A percentile compares a stretch with the other conserved stretches of the same genome.
These are phyloP conservation scores for Drosophila baimaii DNA, from an alignment of 1,140 invertebrate species.

Conservation along the genomic window DNA sequence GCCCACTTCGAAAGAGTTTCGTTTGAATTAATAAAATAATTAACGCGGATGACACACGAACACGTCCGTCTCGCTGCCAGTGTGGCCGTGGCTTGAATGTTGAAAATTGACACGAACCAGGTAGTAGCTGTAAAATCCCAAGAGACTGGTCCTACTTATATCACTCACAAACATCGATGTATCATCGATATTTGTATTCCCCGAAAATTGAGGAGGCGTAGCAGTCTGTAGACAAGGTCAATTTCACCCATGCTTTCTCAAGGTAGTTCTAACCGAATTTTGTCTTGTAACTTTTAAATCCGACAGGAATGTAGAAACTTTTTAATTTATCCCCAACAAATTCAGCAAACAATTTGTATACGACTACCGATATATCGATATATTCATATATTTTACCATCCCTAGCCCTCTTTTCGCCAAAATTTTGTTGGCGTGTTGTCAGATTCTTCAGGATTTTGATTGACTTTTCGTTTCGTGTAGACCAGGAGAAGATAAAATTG, in stretches of 20 bases:
- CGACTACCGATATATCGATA: not conserved
- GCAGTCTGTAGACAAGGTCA: too few species aligned
- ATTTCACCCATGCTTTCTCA: too few species aligned
- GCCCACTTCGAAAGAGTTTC: constrained; percentile 44
- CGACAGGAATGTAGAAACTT: too few species aligned
- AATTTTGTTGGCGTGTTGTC: constrained; percentile 78
- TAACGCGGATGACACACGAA: constrained; percentile 71
- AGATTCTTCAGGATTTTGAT: constrained; percentile 49
- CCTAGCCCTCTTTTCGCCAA: constrained; percentile 59
- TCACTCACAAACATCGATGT: not conserved
- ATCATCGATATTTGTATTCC: too few species aligned
- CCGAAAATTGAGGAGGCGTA: too few species aligned
- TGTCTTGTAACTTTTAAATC: too few species aligned
- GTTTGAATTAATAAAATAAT: constrained; percentile 71
- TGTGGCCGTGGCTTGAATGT: constrained; percentile 6
- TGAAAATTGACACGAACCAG: not conserved
- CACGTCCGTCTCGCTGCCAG: constrained; percentile 49
- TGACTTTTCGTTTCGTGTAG: constrained; percentile 47
- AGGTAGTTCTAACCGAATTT: too few species aligned
- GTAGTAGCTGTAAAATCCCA: not conserved
- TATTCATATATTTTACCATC: not conserved
- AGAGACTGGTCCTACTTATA: not conserved
- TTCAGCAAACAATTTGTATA: too few species aligned
- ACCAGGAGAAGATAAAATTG: constrained; percentile 33
- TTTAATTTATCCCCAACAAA: too few species aligned